Percentiles rank a stretch among this genome's conserved stretches.
Evolutionary conservation across 2,888 invertebrate genomes (phyloP).

Genomic region (Diarsia dahlii): DNA sequence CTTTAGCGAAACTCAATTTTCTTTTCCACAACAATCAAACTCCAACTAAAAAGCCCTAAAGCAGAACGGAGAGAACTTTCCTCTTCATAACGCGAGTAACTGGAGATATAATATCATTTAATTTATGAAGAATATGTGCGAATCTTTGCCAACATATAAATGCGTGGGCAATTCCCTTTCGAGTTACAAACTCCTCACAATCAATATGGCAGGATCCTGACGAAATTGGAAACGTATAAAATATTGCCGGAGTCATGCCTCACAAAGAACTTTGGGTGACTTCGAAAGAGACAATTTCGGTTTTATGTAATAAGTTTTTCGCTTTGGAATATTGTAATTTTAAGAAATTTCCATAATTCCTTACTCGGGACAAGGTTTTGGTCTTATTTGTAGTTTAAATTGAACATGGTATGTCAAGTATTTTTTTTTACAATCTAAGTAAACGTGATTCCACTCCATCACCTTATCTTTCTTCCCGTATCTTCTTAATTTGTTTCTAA

Average conservation of each 20-base stretch:
- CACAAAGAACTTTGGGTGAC: constrained; percentile 63
- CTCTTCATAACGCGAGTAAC: constrained; percentile 25
- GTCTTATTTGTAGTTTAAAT: constrained; percentile 42
- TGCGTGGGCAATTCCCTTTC: constrained; percentile 25
- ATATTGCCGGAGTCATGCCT: constrained; percentile 62
- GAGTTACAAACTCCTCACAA: constrained; percentile 54
- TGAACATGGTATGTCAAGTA: neutral
- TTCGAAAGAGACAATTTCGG: constrained; percentile 63
- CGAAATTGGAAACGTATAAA: constrained; percentile 64
- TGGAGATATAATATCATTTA: constrained; percentile 46
- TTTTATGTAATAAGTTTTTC: constrained; percentile 63
- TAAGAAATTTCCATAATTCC: constrained; percentile 62
- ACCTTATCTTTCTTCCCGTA: neutral
- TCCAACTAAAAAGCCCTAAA: constrained; percentile 17
- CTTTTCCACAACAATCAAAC: constrained; percentile 17
- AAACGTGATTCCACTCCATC: neutral
- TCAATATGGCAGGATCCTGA: constrained; percentile 54
- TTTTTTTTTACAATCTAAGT: neutral
- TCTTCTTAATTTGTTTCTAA: neutral
- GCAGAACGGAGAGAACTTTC: constrained; percentile 30
- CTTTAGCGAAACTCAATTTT: constrained; percentile 16
- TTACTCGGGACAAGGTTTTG: constrained; percentile 11
- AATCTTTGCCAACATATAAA: constrained; percentile 43
- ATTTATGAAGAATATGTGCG: constrained; percentile 44
- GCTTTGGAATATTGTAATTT: constrained; percentile 65